Base-by-base conservation (phyloP, 2,113 vertebrate species). In the Tetrao urogallus region DNA sequence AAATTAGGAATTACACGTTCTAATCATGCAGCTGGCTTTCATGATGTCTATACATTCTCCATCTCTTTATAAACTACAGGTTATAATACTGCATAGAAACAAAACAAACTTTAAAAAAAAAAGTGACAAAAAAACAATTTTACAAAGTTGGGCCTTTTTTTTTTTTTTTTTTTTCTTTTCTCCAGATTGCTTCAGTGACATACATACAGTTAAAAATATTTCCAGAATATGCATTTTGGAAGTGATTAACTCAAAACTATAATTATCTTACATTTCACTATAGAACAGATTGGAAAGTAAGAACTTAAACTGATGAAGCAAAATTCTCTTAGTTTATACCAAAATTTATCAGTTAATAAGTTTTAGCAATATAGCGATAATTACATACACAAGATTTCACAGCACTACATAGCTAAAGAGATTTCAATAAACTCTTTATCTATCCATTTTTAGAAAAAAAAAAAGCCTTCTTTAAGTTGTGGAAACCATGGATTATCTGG, bases 211-310 rank as follows among this genome's bases (percentile, higher is more conserved):
- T 42, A 20, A 72, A 75, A 42, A 6, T 47, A 65, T 65, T 84
- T 87, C 47, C 70, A 78, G 63, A 71, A 38, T 22, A 52, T 1
- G 2, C 34, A 56, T 78, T 75, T 43, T 28, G 56, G 21, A 84
- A 88, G 11, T 24, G 17, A 11, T 45, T 81, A 77, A 58, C 18
- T 72, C 74, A 50, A 92, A 91, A 36, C 6, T 87, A 13, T 25
- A 36, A 57, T 63, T 0, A 0, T 8, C 25, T 75, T 13, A 30
- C 34, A 50, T 75, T 75, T 82, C 17, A 27, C 1, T 5, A 18
- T 57, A 48, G 15, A 79, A 85, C 25, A 32, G 10, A 50, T 15
- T 71, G 12, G 28, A 80, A 66, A 83, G 4, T 40, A 54, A 85
- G 13, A 82, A 54, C 2, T 72, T 18, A 9, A 32, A 2, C 74